Evolutionary conservation across 2,113 vertebrate genomes (phyloP), one percentile per base, ranked within the genome.

Genomic region (Irena cyanogastra): DNA sequence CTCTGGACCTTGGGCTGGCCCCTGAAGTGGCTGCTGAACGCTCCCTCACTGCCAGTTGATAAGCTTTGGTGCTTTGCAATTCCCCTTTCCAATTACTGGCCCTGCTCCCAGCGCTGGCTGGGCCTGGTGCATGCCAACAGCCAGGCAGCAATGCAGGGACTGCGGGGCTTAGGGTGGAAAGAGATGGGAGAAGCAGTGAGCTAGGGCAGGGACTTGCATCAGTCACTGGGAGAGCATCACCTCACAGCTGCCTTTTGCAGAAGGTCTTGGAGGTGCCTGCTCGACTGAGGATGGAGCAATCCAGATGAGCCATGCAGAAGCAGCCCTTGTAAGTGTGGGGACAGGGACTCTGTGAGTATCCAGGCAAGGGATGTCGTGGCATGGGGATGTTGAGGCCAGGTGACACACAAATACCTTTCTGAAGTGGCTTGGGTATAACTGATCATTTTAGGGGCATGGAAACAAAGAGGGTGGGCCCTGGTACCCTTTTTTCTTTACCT

Each of bases 31-130:
- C 76, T 52, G 70, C 75, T 80, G 71, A 93, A 10, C 0, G 7
- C n/a, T 83, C 66, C 88, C 79, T 42, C 0, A 1, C 63, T 83
- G 75, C 71, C 63, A 33, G 23, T 37, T 95, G 94, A 97, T 96
- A 86, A 93, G 96, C 66, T 93, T 89, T 78, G 94, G 68, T 71
- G 93, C 72, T 87, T 83, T 45, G 59, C 64, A 94, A 94, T 81
- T 97, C 96, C 89, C 96, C 47, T 87, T 96, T 97, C 96, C 91
- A 97, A 97, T 97, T 97, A 97, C 9, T 1, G 1, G 64, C 54
- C 79, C 42, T 1, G 28, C n/a, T 93, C 42, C 75, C 23, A 0
- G 5, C 0, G 1, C 82, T 64, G 87, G n/a, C 78, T 44, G 83
- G 52, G 83, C 35, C 39, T 20, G n/a, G 14, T 1, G 6, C 21